Evolutionary conservation across 2,113 vertebrate species (phyloP), one percentile per base, ranked within the genome.

Genomic region (Pampusana beccarii): DNA sequence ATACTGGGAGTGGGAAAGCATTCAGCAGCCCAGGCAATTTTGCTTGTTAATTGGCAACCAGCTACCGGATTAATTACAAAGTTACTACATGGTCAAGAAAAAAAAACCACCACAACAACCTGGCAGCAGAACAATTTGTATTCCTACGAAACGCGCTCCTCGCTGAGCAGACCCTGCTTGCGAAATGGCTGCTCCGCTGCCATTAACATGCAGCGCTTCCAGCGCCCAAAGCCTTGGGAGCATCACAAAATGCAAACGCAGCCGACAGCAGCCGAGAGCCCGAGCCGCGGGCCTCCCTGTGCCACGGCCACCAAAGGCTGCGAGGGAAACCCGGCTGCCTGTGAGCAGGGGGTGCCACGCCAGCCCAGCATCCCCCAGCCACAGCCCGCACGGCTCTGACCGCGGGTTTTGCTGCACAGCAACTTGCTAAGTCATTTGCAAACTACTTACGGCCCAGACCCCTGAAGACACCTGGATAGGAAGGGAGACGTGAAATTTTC

Each of bases 1-100:
- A 12, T 14, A 24, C 3, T 33, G 56, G 88, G 92, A 96, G 81
- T 65, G 70, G 69, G 64, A 79, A 75, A 92, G 34, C 24, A 0
- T 71, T 81, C 38, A 15, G 64, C 90, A 71, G 83, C 48, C 6
- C 0, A 64, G 48, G n/a, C 7, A 51, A 69, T 62, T 93, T 90
- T 56, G n/a, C 75, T 53, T 70, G 78, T 93, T 96, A 95, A 95
- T 80, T 96, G 82, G 81, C 95, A 96, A 70, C 71, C 70, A 88
- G 75, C 75, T 80, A 93, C 77, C 42, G 51, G 33, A 9, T 46
- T 88, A 94, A 88, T 93, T 88, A 96, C 67, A 60, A 83, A 93
- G 70, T 87, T 92, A 42, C 90, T 78, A 48, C 23, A 60, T 0
- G 34, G 85, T 64, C 46, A 86, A 40, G 67, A 42, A 53, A 18